Conservation (phyloP, 2,113 vertebrate species). For the Formicarius rufipectus region DNA sequence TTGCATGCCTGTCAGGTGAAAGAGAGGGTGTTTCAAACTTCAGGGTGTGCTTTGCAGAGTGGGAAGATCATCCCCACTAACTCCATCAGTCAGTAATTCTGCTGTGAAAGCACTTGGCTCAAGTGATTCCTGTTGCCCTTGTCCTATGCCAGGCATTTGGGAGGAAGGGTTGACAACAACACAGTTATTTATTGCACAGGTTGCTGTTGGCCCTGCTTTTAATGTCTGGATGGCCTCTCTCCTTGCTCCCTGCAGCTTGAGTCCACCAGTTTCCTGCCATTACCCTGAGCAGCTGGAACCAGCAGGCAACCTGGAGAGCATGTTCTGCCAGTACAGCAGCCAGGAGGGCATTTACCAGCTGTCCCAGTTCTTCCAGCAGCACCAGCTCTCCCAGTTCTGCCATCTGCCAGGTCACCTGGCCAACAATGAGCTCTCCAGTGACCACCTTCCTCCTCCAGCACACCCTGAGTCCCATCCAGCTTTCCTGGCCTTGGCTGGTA, state of each 20-base stretch:
- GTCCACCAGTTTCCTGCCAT: constrained; percentile 49
- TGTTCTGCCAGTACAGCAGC: constrained; percentile 69
- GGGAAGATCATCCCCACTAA: background rate
- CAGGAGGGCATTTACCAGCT: constrained; percentile 58
- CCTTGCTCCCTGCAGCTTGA: constrained; percentile 11
- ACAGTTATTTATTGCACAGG: background rate
- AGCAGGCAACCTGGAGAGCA: constrained; percentile 53
- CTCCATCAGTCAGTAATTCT: background rate
- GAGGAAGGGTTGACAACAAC: background rate
- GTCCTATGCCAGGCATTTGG: background rate
- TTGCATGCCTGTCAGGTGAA: background rate
- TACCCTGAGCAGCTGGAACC: constrained; percentile 67
- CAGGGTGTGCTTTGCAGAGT: background rate
- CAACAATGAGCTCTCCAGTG: constrained; percentile 20
- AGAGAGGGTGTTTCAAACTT: background rate
- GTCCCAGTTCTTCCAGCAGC: constrained; percentile 57
- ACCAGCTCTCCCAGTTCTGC: constrained; percentile 61
- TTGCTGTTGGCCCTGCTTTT: background rate
- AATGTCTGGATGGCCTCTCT: background rate
- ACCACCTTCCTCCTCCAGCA: constrained; percentile 72
- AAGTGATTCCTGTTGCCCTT: background rate
- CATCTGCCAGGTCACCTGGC: constrained; percentile 69
- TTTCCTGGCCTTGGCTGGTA: constrained; percentile 71
- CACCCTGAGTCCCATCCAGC: constrained; percentile 64
- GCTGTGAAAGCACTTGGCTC: background rate